Conservation (phyloP, 2,888 invertebrate genomes). For the Chloroclysta siterata region DNA sequence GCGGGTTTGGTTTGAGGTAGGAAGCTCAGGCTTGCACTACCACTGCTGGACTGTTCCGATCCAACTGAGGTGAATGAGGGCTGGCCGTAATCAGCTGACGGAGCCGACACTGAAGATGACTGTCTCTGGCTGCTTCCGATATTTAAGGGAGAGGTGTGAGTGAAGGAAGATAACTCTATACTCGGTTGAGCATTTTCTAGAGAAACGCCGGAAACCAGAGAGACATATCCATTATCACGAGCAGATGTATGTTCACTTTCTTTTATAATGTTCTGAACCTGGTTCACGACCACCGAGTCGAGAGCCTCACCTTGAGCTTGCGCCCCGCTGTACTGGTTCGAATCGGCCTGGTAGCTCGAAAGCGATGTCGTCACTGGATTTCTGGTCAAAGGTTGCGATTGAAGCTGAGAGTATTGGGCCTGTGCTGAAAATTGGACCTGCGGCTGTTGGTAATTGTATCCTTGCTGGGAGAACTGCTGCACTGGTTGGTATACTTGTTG, state of each 20-base stretch:
- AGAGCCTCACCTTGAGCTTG: constrained; percentile 61
- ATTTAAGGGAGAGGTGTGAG: constrained; percentile 63
- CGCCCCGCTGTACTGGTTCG: constrained; percentile 62
- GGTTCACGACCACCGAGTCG: constrained; percentile 67
- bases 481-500: constrained; percentile 42
- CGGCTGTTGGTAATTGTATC: constrained; percentile 44
- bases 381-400: constrained; percentile 49
- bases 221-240: constrained; percentile 68
- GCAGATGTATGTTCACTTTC: constrained; percentile 75
- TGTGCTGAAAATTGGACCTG: constrained; percentile 44
- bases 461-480: constrained; percentile 43
- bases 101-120: constrained; percentile 46
- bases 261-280: constrained; percentile 71
- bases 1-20: constrained; percentile 68
- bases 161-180: constrained; percentile 74
- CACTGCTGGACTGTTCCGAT: constrained; percentile 30
- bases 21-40: constrained; percentile 55
- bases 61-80: constrained; percentile 53
- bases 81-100: constrained; percentile 54
- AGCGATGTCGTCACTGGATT: constrained; percentile 48
- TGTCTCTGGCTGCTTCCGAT: constrained; percentile 38
- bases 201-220: constrained; percentile 74
- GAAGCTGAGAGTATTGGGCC: constrained; percentile 45
- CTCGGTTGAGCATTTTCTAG: constrained; percentile 73
- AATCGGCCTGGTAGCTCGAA: constrained; percentile 74